These are phyloP conservation scores for Coelinius sp. DNA, from an alignment of 2,888 invertebrate species.

Conservation along the genomic window DNA sequence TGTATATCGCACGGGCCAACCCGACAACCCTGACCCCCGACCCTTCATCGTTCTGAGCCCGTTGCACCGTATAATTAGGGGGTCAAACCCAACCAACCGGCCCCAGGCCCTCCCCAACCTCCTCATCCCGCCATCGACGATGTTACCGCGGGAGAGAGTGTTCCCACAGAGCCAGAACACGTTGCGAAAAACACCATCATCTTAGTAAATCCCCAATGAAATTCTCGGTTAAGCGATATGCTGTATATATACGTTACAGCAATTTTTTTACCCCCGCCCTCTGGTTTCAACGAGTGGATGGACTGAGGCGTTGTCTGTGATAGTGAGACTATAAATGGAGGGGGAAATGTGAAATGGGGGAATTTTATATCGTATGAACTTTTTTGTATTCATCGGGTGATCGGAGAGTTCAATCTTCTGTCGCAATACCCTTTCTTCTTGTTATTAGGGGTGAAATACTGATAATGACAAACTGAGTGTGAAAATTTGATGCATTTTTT, in stretches of 20 bases:
- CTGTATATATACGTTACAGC: not conserved
- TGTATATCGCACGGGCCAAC: constrained; percentile 33
- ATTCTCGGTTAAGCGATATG: constrained; percentile 37
- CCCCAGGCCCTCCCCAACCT: constrained; percentile 35
- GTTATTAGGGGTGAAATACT: no score
- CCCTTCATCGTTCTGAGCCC: constrained; percentile 51
- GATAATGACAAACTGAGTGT: no score
- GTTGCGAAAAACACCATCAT: constrained; percentile 31
- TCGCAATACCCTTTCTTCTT: no score
- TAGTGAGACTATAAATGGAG: no score
- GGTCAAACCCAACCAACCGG: constrained; percentile 54
- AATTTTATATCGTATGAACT: no score
- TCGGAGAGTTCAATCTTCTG: no score
- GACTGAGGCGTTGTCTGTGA: no score
- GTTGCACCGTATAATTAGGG: constrained; percentile 67
- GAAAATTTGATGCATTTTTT: no score
- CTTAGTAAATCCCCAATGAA: constrained; percentile 30
- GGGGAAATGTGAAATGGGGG: not conserved
- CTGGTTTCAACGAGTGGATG: not conserved
- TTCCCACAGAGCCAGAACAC: constrained; percentile 39
- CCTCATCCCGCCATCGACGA: constrained; percentile 27
- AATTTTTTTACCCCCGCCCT: not conserved
- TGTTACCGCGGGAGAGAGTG: constrained; percentile 24
- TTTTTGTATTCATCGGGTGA: no score
- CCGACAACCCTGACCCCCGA: constrained; percentile 64